A percentile compares a stretch with the other conserved stretches of the same genome.
phyloP scores from a whole-genome alignment of 2,797 vertebrate species.

The Sebastes hubbsi region DNA sequence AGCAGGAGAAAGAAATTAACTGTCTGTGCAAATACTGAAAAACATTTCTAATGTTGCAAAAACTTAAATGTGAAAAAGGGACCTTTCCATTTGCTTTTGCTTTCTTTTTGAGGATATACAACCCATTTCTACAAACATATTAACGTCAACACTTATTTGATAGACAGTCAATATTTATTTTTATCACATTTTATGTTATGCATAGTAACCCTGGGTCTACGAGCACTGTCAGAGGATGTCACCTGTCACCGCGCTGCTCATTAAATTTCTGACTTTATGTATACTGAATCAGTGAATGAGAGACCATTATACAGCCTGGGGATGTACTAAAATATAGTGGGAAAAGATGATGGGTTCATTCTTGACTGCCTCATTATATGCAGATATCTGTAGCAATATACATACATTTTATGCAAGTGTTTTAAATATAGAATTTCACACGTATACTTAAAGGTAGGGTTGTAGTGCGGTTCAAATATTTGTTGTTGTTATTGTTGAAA shows the following conservation, averaged over 20 bases:
- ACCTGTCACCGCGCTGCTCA: background rate
- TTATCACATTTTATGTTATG: background rate
- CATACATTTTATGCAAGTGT: background rate
- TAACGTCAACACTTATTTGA: background rate
- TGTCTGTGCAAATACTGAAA: constrained; percentile 9
- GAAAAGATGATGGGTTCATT: background rate
- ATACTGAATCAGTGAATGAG: background rate
- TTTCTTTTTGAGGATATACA: background rate
- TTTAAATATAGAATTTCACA: background rate
- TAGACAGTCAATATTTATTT: background rate
- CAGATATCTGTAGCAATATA: background rate
- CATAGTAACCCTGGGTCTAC: background rate
- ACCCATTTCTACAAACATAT: background rate
- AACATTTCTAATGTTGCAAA: background rate
- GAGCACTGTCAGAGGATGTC: background rate
- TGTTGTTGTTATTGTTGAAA: too few relatives aligned
- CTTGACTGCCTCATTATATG: background rate
- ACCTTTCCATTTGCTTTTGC: background rate
- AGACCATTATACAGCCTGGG: background rate
- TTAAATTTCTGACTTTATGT: background rate
- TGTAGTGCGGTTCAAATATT: too few relatives aligned
- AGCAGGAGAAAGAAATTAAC: background rate
- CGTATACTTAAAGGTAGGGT: background rate
- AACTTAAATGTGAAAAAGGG: background rate
- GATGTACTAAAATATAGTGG: background rate